These are phyloP conservation scores for Rhea pennata DNA, from an alignment of 2,113 vertebrate species.

Conservation along the genomic window DNA sequence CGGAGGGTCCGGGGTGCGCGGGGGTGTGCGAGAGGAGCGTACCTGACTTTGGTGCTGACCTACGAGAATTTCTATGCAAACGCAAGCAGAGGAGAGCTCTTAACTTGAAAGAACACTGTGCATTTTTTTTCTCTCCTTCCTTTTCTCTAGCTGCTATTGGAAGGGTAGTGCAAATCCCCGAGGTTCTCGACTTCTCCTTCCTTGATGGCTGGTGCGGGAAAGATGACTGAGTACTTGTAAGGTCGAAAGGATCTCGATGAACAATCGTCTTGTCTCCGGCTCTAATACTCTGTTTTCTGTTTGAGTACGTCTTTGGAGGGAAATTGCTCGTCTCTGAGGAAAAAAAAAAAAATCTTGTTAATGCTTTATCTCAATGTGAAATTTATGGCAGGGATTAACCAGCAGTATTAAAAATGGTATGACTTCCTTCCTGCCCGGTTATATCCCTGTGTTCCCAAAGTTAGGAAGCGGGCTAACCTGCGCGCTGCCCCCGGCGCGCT, in stretches of 20 bases:
- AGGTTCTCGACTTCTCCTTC: slow-evolving; percentile 32
- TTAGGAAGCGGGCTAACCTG: neutral
- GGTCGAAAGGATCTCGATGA: neutral
- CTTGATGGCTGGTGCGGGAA: neutral
- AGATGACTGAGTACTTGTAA: neutral
- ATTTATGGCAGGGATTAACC: neutral
- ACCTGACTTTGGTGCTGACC: slow-evolving; percentile 69
- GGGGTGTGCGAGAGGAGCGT: slow-evolving; percentile 5
- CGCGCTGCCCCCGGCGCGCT: neutral
- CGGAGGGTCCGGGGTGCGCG: neutral
- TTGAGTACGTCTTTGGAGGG: neutral
- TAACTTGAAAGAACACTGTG: slow-evolving; percentile 66
- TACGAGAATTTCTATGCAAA: slow-evolving; percentile 69
- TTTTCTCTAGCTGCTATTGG: slow-evolving; percentile 66
- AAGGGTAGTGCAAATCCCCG: slow-evolving; percentile 39
- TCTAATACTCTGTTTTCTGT: neutral
- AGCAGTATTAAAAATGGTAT: neutral
- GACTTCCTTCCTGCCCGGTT: neutral
- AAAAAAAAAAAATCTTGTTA: neutral
- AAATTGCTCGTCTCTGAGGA: slow-evolving; percentile 28
- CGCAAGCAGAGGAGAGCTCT: slow-evolving; percentile 64
- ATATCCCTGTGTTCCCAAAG: neutral
- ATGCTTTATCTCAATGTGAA: slow-evolving; percentile 37
- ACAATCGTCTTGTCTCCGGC: neutral
- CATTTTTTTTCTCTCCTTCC: slow-evolving; percentile 45